Percentiles rank a stretch among this genome's conserved stretches.
Evolutionary conservation across 2,113 vertebrate genomes (phyloP).

Genomic region (Empidonax traillii): DNA sequence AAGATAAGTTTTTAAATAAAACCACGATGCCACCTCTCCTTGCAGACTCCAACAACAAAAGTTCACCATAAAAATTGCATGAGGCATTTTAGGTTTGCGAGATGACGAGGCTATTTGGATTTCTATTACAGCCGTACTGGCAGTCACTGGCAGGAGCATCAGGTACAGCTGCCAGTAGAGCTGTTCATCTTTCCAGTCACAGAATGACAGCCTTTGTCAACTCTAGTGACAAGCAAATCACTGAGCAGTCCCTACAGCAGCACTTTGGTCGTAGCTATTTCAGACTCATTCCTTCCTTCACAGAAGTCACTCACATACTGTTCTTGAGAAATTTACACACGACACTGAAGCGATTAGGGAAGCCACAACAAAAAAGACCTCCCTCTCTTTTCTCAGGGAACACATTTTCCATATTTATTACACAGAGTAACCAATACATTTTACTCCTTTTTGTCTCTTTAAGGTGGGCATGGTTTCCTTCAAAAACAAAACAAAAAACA

Average conservation of each 20-base stretch:
- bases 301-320: background rate
- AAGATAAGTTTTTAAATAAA: background rate
- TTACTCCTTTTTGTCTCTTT: background rate
- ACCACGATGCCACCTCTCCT: background rate
- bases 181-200: background rate
- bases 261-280: background rate
- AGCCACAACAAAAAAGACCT: background rate
- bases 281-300: background rate
- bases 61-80: background rate
- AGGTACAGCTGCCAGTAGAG: background rate
- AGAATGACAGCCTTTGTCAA: background rate
- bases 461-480: background rate
- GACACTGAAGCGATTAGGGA: rapidly evolving
- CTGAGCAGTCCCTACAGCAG: background rate
- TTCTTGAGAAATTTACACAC: background rate
- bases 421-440: background rate
- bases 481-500: background rate
- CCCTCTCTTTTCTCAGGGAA: background rate
- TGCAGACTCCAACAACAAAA: background rate
- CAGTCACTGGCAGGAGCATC: background rate
- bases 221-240: background rate
- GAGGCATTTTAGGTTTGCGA: background rate
- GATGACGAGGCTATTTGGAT: background rate
- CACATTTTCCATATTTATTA: background rate
- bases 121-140: rapidly evolving